Conservation (phyloP, 2,888 invertebrate species). For the Aphidoletes aphidimyza region DNA sequence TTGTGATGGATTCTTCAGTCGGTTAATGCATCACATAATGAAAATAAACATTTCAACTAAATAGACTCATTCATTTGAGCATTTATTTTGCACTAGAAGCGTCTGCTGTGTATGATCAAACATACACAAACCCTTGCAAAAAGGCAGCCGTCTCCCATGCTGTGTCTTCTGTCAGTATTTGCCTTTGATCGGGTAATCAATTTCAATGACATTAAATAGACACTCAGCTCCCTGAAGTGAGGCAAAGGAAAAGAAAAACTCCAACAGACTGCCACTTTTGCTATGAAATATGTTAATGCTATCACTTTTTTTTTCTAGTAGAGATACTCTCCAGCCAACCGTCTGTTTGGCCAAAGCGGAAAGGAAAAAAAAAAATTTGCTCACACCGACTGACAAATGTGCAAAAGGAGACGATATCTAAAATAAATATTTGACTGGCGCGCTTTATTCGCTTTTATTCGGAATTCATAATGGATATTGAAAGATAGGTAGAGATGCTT, state of each 20-base stretch:
- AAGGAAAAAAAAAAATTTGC: not conserved
- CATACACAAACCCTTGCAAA: too few relatives aligned
- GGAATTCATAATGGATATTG: conserved; percentile 47
- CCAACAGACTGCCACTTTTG: conserved; percentile 39
- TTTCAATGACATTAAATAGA: conserved; percentile 43
- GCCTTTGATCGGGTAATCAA: conserved; percentile 34
- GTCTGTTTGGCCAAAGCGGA: not conserved
- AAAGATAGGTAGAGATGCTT: conserved; percentile 32
- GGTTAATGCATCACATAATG: not conserved
- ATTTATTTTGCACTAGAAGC: not conserved
- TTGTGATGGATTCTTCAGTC: not conserved
- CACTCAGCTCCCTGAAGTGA: not conserved
- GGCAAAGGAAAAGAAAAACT: not conserved
- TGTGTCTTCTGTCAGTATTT: not conserved
- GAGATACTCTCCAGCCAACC: too few relatives aligned
- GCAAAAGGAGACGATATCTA: conserved; percentile 2
- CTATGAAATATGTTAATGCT: conserved; percentile 13
- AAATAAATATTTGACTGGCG: conserved; percentile 23
- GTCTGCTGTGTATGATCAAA: too few relatives aligned
- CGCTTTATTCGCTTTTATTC: not conserved
- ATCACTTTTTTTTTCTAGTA: too few relatives aligned
- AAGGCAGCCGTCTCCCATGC: not conserved
- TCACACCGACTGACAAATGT: not conserved
- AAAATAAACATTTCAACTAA: not conserved
- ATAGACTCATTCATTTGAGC: not conserved